Conservation (phyloP, 2,888 invertebrate genomes). For the Tortricodes alternella region DNA sequence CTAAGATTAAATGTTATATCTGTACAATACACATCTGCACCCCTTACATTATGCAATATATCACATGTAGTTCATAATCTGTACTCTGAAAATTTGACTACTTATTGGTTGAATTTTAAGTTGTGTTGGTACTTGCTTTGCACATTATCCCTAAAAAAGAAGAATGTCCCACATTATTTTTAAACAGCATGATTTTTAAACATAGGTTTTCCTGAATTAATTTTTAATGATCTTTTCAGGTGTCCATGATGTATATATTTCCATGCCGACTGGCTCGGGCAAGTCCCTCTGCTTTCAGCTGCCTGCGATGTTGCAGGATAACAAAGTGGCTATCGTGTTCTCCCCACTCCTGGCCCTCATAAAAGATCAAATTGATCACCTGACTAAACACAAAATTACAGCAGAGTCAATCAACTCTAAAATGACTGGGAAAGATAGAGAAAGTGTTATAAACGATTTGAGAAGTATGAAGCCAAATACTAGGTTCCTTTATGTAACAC, state of each 20-base stretch:
- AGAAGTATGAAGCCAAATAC: conserved; percentile 88
- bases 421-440: conserved; percentile 89
- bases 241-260: conserved; percentile 95
- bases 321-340: conserved; percentile 95
- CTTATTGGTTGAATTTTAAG: no score
- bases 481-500: conserved; percentile 96
- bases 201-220: background rate
- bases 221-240: conserved; percentile 77
- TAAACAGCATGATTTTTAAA: no score
- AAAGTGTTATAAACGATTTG: conserved; percentile 90
- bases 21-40: no score
- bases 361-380: conserved; percentile 97
- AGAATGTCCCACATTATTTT: no score
- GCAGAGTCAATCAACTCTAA: conserved; percentile 97
- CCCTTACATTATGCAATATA: no score
- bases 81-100: no score
- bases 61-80: no score
- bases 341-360: conserved; percentile 98
- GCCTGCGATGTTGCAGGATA: conserved; percentile 92
- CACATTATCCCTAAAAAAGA: no score
- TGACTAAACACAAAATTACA: conserved; percentile 88
- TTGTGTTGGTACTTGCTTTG: no score
- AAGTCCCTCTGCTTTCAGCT: conserved; percentile 99
- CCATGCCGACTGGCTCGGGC: conserved; percentile 99
- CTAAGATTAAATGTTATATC: no score